Conservation (phyloP, 1,140 invertebrate genomes). For the Temnothorax longispinosus region DNA sequence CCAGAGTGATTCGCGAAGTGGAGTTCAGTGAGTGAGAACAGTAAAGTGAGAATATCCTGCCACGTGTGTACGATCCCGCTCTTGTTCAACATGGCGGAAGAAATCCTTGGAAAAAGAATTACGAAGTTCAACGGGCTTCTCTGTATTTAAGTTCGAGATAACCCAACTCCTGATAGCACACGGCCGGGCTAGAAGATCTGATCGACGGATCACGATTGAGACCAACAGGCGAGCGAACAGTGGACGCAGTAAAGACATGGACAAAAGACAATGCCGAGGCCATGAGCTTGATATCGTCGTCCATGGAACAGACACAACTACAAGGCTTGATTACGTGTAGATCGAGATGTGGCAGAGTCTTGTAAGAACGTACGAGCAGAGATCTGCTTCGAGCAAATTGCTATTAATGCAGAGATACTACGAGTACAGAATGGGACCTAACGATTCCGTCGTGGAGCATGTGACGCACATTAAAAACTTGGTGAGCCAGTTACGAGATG, state of each 20-base stretch:
- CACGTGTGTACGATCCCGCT: too few relatives aligned
- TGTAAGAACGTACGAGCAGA: conserved; percentile 41
- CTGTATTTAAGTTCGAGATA: not conserved
- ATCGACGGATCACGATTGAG: not conserved
- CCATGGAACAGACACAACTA: conserved; percentile 26
- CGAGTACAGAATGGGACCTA: conserved; percentile 34
- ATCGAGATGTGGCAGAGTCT: conserved; percentile 30
- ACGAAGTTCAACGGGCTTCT: conserved; percentile 3
- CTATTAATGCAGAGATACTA: conserved; percentile 26
- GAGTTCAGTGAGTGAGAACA: too few relatives aligned
- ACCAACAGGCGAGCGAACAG: not conserved
- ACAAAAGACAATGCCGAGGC: not conserved
- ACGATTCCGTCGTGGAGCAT: conserved; percentile 57
- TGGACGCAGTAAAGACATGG: not conserved
- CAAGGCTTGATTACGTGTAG: conserved; percentile 16
- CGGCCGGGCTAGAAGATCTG: not conserved
- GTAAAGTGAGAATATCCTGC: too few relatives aligned
- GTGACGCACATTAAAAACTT: conserved; percentile 59
- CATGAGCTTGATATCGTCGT: not conserved
- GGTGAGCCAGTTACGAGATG: conserved; percentile 49
- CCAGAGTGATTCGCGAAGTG: too few relatives aligned
- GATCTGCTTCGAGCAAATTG: conserved; percentile 44
- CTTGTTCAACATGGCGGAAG: not conserved
- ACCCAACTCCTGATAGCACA: not conserved
- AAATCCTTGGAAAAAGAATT: not conserved